Evolutionary conservation across 2,888 invertebrate genomes (phyloP), one percentile per base, ranked within the genome.

Genomic region (Morpho achilles): DNA sequence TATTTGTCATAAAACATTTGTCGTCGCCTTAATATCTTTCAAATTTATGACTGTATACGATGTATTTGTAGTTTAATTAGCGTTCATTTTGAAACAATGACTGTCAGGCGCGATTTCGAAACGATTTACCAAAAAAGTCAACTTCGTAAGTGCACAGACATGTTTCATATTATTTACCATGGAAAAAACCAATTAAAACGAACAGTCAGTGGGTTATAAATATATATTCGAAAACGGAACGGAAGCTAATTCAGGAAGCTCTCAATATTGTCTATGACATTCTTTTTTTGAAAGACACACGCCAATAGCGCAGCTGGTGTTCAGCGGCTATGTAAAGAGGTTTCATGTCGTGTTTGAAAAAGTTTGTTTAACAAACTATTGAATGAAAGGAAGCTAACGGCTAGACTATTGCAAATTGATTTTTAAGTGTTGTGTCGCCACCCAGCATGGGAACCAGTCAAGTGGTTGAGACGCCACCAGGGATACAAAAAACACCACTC

Each of bases 381-480:
- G 66, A 66, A 67, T 62, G 62, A 69, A 76, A 82, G 85, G 85
- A 87, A 87, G 74, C 78, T 66, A 72, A 65, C 69, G 86, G 78
- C 86, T 84, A 87, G 87, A 88, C 88, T 74, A 69, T 80, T 87
- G 89, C 88, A 86, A 87, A 88, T 87, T 86, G 84, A 72, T 73
- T 77, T 32, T 77, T 77, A 76, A 88, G 87, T 87, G 85, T 76
- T 79, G 75, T 84, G 89, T 87, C 89, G 89, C 89, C 89, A 89
- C 89, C 89, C 89, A 84, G 84, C 77, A 83, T 86, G 86, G 84
- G 86, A 86, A 86, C 74, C 56, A 65, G 55, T 79, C 75, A 76
- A 81, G 80, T 87, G 87, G 74, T 44, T 58, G 50, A 61, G 86
- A 73, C 84, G 84, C 81, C 82, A 74, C 70, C 69, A 63, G 52